Percentiles rank a stretch among this genome's conserved stretches.
Conservation (phyloP, 2,888 invertebrate species). For the Ormyrus rosae region DNA sequence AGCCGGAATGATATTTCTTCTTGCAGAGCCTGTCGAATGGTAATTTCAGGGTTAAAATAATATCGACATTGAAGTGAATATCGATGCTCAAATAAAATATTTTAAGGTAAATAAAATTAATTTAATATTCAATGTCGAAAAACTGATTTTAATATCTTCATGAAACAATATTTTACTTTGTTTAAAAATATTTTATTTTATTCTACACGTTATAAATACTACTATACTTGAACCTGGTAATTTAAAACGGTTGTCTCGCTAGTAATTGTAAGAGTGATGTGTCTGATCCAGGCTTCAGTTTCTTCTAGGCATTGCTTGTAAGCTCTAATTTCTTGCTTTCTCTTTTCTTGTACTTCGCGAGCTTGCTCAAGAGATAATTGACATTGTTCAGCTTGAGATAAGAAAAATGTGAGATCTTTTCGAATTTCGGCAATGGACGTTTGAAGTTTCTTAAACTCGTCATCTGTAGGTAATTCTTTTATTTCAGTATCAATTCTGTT, state of each 20-base stretch:
- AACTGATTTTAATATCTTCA: neutral
- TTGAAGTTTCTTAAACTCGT: constrained; percentile 80
- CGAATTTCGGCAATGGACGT: constrained; percentile 80
- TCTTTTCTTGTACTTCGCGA: constrained; percentile 77
- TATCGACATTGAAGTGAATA: too few species aligned
- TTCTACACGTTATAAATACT: neutral
- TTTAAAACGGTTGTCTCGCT: constrained; percentile 59
- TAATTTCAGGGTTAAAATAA: constrained; percentile 8
- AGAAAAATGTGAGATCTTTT: constrained; percentile 81
- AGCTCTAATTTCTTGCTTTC: constrained; percentile 77
- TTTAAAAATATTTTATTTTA: constrained; percentile 2
- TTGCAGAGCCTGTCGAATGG: constrained; percentile 67
- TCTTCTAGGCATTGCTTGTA: constrained; percentile 70
- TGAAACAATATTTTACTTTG: neutral
- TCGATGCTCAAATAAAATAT: too few species aligned
- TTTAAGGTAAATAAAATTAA: too few species aligned
- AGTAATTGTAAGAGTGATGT: constrained; percentile 63
- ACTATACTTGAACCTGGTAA: constrained; percentile 54
- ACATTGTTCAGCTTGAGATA: constrained; percentile 84
- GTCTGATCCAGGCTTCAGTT: constrained; percentile 70
- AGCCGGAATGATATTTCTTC: constrained; percentile 68
- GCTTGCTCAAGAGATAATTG: constrained; percentile 78
- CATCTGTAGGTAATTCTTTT: constrained; percentile 81
- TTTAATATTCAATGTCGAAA: too few species aligned
- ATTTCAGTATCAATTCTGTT: constrained; percentile 81